Base-by-base conservation (phyloP, 2,113 vertebrate species). In the Mugil cephalus region DNA sequence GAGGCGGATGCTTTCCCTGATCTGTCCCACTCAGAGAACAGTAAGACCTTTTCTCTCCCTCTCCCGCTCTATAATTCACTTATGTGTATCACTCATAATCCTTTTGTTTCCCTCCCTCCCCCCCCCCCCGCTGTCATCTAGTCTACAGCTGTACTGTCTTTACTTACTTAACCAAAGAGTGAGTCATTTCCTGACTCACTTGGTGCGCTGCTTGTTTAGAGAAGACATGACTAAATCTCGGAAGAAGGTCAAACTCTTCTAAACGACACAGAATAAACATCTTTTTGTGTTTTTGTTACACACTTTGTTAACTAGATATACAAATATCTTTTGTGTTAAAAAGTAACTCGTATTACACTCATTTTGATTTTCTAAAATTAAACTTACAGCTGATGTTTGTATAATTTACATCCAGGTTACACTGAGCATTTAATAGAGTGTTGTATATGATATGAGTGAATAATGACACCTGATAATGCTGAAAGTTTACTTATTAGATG, bases 11-110 rank as follows among this genome's bases (percentile, higher is more conserved):
- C 78, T 78, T 77, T 73, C 69, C 84, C 77, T 67, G 79, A 83
- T 73, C 84, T 83, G 74, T 87, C 92, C 92, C 88, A 89, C 91
- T 87, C 83, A 52, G 43, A 88, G 46, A 62, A 85, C 85, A 75
- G 92, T 94, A 88, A 92, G 90, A 80, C 46, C 52, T 30, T 35
- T 6, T 30, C 67, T 30, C 50, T 9, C 18, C 48, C 19, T 65
- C 19, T 60, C 53, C 17, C 35, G 30, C 36, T 45, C 17, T 38
- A 2, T 50, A 10, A 10, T 52, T 61, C 36, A 30, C 24, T 30
- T 1, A 1, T 21, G 4, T 53, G 12, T 1, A 35, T 55, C 45
- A 53, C 10, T 51, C 42, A 13, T 34, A 17, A 0, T 66, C 9
- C 75, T 35, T 77, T 18, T 50, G 17, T 77, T 61, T 53, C 14